Conservation (phyloP, 2,113 vertebrate genomes). For the Spea multiplicata region DNA sequence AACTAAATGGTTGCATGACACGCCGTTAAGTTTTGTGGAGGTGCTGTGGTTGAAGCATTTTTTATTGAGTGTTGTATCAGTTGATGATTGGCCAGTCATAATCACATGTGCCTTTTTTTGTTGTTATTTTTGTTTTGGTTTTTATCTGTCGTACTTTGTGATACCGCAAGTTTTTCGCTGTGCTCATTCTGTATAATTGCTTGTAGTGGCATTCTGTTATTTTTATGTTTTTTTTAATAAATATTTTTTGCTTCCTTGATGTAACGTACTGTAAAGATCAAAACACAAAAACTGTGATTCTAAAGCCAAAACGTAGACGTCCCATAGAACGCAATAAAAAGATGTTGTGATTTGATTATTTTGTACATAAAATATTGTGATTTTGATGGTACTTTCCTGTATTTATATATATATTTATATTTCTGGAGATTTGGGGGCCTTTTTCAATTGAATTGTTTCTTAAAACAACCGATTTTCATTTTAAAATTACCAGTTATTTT, state of each 20-base stretch:
- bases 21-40: slow-evolving; percentile 82
- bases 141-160: slow-evolving; percentile 69
- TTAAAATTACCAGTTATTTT: no score
- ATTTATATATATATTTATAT: slow-evolving; percentile 70
- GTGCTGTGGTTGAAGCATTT: slow-evolving; percentile 82
- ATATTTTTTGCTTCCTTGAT: slow-evolving; percentile 75
- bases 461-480: slow-evolving; percentile 56
- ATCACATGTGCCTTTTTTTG: slow-evolving; percentile 75
- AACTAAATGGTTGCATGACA: slow-evolving; percentile 83
- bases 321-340: slow-evolving; percentile 56
- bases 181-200: slow-evolving; percentile 81
- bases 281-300: slow-evolving; percentile 64
- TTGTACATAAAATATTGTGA: slow-evolving; percentile 78
- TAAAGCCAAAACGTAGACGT: slow-evolving; percentile 44
- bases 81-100: slow-evolving; percentile 83
- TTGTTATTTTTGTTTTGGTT: slow-evolving; percentile 7
- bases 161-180: slow-evolving; percentile 77
- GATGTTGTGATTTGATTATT: slow-evolving; percentile 69
- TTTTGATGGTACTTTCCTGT: slow-evolving; percentile 50
- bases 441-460: slow-evolving; percentile 77
- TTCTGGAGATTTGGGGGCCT: slow-evolving; percentile 76
- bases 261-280: slow-evolving; percentile 60
- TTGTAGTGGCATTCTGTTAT: slow-evolving; percentile 77
- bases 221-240: slow-evolving; percentile 75
- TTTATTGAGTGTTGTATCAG: slow-evolving; percentile 81